phyloP scores from a whole-genome alignment of 2,888 invertebrate genomes.

The Plusia festucae region DNA sequence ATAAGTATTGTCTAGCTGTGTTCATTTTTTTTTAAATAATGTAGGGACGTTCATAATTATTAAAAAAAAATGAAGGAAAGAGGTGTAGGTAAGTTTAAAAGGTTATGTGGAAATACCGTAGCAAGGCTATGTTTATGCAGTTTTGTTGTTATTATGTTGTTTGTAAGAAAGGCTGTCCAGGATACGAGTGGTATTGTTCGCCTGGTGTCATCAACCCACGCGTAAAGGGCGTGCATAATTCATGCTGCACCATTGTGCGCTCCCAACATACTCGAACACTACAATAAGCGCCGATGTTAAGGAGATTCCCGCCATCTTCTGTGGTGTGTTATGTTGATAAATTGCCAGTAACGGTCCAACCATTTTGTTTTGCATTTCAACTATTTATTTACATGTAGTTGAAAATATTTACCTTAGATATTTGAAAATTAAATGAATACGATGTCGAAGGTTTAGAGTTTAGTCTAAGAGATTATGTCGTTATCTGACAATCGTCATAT shows the following conservation, averaged over 20 bases:
- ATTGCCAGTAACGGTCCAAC: conserved; percentile 35
- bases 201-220: conserved; percentile 78
- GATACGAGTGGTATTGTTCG: conserved; percentile 61
- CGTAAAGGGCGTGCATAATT: conserved; percentile 79
- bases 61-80: neutral
- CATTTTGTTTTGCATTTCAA: conserved; percentile 1
- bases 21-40: neutral
- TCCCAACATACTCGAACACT: conserved; percentile 56
- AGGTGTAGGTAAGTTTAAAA: too few species aligned
- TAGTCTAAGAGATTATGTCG: too few species aligned
- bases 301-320: conserved; percentile 49
- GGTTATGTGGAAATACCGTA: conserved; percentile 32
- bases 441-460: too few species aligned
- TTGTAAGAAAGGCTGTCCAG: conserved; percentile 63
- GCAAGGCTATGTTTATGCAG: conserved; percentile 34
- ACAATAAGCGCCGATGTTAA: conserved; percentile 50
- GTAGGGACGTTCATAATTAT: neutral
- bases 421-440: too few species aligned
- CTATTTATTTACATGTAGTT: conserved; percentile 18
- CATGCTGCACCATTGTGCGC: conserved; percentile 75
- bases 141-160: conserved; percentile 48
- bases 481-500: too few species aligned
- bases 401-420: too few species aligned
- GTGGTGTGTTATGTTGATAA: conserved; percentile 33
- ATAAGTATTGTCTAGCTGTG: too few species aligned